These are phyloP conservation scores for Holothuria scabra DNA, from an alignment of 53 echinoderm and acorn worm genomes.

Conservation along the genomic window DNA sequence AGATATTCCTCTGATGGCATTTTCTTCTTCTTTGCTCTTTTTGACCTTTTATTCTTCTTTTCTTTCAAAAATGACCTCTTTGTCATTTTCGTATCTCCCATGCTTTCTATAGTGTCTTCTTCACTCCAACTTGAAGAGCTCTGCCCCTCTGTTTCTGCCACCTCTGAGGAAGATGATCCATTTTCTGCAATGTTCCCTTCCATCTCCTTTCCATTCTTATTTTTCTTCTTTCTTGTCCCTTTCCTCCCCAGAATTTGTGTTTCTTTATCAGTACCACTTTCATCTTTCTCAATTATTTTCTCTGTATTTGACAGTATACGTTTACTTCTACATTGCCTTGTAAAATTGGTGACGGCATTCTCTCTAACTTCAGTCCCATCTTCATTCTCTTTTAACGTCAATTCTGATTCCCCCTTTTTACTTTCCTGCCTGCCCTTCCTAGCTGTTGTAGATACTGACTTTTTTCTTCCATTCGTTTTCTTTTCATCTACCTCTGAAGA, in stretches of 20 bases:
- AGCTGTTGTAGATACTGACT: not conserved
- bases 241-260: too few relatives aligned
- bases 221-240: too few relatives aligned
- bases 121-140: too few relatives aligned
- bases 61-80: not conserved
- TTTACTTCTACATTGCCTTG: not conserved
- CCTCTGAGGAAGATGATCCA: too few relatives aligned
- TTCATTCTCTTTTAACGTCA: not conserved
- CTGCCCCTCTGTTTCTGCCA: too few relatives aligned
- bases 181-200: too few relatives aligned
- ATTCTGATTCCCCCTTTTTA: not conserved
- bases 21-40: not conserved
- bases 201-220: too few relatives aligned
- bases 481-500: too few relatives aligned
- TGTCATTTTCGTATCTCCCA: not conserved
- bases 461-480: not conserved
- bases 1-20: not conserved
- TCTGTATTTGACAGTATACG: not conserved
- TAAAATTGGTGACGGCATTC: not conserved
- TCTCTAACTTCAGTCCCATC: slow-evolving; percentile 13
- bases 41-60: slow-evolving; percentile 3
- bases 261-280: not conserved
- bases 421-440: not conserved
- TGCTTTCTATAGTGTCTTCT: not conserved
- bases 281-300: not conserved